A percentile compares a stretch with the other conserved stretches of the same genome.
Conservation (phyloP, 2,113 vertebrate genomes). For the Opisthocomus hoazin region DNA sequence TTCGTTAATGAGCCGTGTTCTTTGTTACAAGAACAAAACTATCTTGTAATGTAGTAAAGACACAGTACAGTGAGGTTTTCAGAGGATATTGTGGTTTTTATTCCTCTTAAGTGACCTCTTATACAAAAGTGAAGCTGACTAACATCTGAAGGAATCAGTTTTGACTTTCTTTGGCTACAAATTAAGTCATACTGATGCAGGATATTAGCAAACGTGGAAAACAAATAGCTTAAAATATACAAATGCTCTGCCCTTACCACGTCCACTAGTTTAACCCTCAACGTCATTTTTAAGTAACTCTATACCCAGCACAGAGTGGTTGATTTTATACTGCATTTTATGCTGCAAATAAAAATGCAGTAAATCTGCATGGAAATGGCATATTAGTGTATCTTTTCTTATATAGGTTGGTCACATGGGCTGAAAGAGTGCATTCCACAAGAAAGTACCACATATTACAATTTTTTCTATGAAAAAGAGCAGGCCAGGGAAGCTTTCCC, state of each 20-base stretch:
- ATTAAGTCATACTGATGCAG: neutral
- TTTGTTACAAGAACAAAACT: neutral
- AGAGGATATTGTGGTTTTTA: neutral
- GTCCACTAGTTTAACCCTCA: neutral
- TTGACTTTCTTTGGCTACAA: neutral
- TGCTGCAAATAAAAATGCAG: neutral
- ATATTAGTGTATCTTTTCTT: neutral
- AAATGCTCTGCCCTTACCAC: neutral
- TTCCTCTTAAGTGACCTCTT: neutral
- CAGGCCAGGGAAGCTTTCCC: neutral
- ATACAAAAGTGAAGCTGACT: neutral
- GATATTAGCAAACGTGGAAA: neutral
- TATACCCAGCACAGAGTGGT: neutral
- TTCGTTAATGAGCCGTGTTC: neutral
- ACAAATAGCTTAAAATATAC: neutral
- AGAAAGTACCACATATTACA: accelerated
- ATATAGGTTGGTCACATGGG: accelerated
- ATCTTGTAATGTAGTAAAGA: neutral
- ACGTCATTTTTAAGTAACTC: neutral
- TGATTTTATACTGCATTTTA: neutral
- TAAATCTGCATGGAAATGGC: neutral
- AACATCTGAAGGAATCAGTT: neutral
- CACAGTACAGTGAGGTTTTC: neutral
- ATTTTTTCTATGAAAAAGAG: neutral
- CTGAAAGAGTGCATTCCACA: neutral